Evolutionary conservation across 1,140 invertebrate genomes (phyloP).

Genomic region (Hylaeus anthracinus): DNA sequence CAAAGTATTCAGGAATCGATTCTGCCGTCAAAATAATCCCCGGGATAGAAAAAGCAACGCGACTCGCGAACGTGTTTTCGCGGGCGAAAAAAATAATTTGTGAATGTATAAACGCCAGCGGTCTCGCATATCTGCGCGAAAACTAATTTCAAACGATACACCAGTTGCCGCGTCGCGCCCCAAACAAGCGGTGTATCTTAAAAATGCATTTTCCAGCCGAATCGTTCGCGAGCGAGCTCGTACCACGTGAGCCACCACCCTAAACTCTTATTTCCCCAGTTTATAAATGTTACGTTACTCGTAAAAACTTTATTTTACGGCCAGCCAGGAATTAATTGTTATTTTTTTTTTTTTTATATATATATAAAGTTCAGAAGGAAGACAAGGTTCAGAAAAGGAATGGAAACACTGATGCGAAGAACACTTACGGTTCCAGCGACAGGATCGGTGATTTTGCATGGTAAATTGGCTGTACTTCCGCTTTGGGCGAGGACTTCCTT

Average conservation of each 20-base stretch:
- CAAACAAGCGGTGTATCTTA: constrained; percentile 17
- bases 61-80: not conserved
- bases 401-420: not conserved
- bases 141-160: constrained; percentile 32
- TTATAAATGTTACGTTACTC: too few species aligned
- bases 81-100: not conserved
- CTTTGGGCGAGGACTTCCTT: constrained; percentile 86
- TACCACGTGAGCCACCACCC: not conserved
- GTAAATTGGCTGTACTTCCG: constrained; percentile 86
- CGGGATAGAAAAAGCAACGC: not conserved
- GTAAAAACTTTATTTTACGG: too few species aligned
- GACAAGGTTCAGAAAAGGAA: too few species aligned
- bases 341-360: too few species aligned
- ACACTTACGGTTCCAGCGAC: constrained; percentile 87
- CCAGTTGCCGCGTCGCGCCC: too few species aligned
- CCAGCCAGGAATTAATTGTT: too few species aligned
- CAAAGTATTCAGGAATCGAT: constrained; percentile 1
- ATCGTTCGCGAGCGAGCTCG: constrained; percentile 3
- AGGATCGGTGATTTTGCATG: constrained; percentile 86
- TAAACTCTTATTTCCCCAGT: too few species aligned
- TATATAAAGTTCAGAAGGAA: too few species aligned
- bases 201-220: constrained; percentile 36
- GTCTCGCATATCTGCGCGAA: constrained; percentile 13
- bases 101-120: not conserved
- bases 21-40: not conserved